Evolutionary conservation across 1,140 invertebrate species (phyloP).

Genomic region (Lutraria rhynchaena): DNA sequence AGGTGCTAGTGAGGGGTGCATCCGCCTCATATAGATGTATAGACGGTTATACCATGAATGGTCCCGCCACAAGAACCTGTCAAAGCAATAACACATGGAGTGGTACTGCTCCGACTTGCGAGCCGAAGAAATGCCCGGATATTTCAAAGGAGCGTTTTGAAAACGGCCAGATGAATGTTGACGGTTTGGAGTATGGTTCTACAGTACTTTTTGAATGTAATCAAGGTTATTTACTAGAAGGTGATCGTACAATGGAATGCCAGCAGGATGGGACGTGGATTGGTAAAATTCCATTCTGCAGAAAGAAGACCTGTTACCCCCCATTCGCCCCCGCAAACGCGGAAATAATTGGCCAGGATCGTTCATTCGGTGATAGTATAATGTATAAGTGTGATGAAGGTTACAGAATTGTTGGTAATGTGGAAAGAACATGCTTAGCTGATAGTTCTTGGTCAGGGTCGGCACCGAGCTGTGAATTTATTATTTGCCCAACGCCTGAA

Average conservation of each 20-base stretch:
- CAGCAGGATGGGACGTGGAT: constrained; percentile 65
- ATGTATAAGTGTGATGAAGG: constrained; percentile 88
- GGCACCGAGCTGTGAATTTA: constrained; percentile 79
- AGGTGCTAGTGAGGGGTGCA: constrained; percentile 93
- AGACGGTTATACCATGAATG: constrained; percentile 74
- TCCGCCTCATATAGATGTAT: constrained; percentile 83
- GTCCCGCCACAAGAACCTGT: constrained; percentile 72
- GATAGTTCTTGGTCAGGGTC: constrained; percentile 76
- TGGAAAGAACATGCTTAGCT: constrained; percentile 60
- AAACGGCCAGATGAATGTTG: constrained; percentile 51
- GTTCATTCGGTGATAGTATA: constrained; percentile 84
- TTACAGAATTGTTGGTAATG: constrained; percentile 76
- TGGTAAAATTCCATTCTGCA: constrained; percentile 62
- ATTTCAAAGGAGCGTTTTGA: constrained; percentile 28
- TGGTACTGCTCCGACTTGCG: constrained; percentile 87
- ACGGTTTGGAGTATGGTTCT: constrained; percentile 24
- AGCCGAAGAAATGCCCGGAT: constrained; percentile 72
- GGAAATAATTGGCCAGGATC: constrained; percentile 48
- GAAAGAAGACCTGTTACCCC: constrained; percentile 55
- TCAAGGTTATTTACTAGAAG: constrained; percentile 76
- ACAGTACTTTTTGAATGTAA: constrained; percentile 56
- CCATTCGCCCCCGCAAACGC: constrained; percentile 63
- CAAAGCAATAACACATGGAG: constrained; percentile 76
- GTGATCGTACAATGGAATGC: constrained; percentile 85
- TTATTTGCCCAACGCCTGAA: constrained; percentile 63